Evolutionary conservation across 2,888 invertebrate species (phyloP), one percentile per base, ranked within the genome.

Genomic region (Eumerus sabulonum): DNA sequence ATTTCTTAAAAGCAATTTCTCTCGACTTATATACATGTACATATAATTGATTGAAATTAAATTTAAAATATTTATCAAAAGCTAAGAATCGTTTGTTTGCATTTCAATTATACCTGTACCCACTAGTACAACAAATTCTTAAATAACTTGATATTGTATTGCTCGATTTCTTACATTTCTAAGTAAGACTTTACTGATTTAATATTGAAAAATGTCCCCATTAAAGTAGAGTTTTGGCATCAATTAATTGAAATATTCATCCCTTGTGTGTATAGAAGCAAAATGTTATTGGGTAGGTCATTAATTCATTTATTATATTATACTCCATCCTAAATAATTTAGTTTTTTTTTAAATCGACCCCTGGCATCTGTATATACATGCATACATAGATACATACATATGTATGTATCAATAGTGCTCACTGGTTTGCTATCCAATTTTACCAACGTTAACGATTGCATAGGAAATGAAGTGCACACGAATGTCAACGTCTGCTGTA

Each of bases 191-290:
- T n/a, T n/a, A n/a, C n/a, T n/a, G n/a, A n/a, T n/a, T n/a, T n/a
- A n/a, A n/a, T n/a, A n/a, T n/a, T n/a, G n/a, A n/a, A n/a, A n/a
- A n/a, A n/a, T n/a, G n/a, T 27, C 7, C 27, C 27, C 7, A 27
- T 2, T 27, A 27, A 27, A 7, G 82, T 70, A 77, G 76, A 83
- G 83, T 82, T 83, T 82, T 74, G 82, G 83, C 82, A 82, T 83
- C 82, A 83, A 82, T 83, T 83, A 83, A 83, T 83, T 83, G 83
- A 82, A 83, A 82, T 81, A 82, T 82, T 64, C 77, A 74, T 81
- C 82, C 82, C 82, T 70, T 74, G 62, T 47, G 59, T 47, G 53
- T 53, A 45, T 27, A 74, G 42, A 62, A 67, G 50, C 60, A 63
- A 70, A 70, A 70, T 79, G 68, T 64, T 68, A 56, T 70, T 74